These are phyloP conservation scores for Phortica okadai DNA, from an alignment of 2,888 invertebrate species.

Conservation along the genomic window DNA sequence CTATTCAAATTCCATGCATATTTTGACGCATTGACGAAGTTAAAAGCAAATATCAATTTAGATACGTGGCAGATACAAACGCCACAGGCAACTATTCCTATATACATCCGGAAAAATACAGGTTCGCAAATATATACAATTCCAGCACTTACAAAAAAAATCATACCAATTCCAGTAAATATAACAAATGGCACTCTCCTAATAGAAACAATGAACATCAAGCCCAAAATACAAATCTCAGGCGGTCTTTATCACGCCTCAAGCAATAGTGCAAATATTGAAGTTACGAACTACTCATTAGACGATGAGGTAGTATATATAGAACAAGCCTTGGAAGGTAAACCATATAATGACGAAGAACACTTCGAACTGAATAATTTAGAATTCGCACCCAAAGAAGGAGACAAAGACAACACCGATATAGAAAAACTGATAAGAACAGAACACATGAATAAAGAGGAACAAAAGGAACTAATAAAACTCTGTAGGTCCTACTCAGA, in stretches of 20 bases:
- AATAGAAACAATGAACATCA: too few species aligned
- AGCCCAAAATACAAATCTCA: not conserved
- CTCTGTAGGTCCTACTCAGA: not conserved
- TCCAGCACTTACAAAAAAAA: not conserved
- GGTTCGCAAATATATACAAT: not conserved
- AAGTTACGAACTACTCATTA: too few species aligned
- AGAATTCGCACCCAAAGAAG: too few species aligned
- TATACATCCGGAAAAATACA: not conserved
- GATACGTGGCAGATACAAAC: not conserved
- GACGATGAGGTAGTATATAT: too few species aligned
- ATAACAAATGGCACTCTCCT: too few species aligned
- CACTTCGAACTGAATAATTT: too few species aligned
- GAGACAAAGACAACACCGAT: not conserved
- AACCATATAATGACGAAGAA: not conserved
- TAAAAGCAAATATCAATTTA: not conserved
- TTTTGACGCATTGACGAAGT: not conserved
- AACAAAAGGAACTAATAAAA: not conserved
- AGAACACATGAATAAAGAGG: not conserved
- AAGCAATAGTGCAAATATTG: too few species aligned
- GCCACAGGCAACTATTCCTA: not conserved
- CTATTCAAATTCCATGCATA: not conserved
- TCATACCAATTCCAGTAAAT: too few species aligned
- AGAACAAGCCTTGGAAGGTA: not conserved
- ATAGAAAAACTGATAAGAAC: not conserved
- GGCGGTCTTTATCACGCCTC: too few species aligned